phyloP scores from a whole-genome alignment of 1,140 invertebrate genomes.

The Myzus persicae region DNA sequence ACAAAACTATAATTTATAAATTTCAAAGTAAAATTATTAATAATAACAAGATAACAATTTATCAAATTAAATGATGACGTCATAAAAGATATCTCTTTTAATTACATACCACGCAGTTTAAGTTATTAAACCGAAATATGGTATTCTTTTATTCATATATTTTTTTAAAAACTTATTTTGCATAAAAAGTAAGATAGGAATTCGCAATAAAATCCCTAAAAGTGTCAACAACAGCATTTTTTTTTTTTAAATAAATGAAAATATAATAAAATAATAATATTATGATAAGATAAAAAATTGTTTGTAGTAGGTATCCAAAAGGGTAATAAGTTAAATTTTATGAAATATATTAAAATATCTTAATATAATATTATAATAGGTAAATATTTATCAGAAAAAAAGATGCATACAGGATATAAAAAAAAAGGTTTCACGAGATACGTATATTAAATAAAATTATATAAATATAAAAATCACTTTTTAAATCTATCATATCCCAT shows the following conservation, averaged over 20 bases:
- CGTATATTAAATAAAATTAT: slow-evolving; percentile 6
- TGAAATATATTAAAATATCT: slow-evolving; percentile 22
- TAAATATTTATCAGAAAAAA: background rate
- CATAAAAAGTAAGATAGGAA: slow-evolving; percentile 16
- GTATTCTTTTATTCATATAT: background rate
- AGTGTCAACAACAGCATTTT: background rate
- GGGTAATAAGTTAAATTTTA: background rate
- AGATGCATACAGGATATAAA: background rate
- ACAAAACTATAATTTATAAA: background rate
- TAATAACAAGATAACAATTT: background rate
- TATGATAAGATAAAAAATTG: background rate
- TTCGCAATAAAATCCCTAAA: slow-evolving; percentile 5
- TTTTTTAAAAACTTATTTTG: slow-evolving; percentile 14
- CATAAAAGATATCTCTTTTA: background rate
- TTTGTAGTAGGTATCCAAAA: background rate
- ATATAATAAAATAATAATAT: background rate
- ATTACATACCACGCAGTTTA: background rate
- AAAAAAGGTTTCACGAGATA: background rate
- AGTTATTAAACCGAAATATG: background rate
- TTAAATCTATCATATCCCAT: background rate
- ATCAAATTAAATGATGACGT: background rate
- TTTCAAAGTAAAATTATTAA: background rate
- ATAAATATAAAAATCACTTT: background rate
- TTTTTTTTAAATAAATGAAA: background rate
- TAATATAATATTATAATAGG: background rate